Base-by-base conservation (phyloP, 2,113 vertebrate genomes). In the Indicator indicator region DNA sequence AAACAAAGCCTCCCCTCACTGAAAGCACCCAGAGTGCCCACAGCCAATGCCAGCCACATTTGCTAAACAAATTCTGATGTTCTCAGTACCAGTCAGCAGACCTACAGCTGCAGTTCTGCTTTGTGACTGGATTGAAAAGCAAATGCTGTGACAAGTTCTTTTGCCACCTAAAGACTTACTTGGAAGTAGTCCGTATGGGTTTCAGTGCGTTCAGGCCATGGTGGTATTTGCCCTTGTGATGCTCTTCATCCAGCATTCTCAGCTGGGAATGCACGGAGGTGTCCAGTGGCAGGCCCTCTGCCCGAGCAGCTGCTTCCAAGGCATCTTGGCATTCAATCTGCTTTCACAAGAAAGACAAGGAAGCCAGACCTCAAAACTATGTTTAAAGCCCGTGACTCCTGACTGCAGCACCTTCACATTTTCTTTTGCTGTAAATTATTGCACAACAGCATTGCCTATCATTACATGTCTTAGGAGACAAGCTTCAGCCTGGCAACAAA, bases 271-370 rank as follows among this genome's bases (percentile, higher is more conserved):
- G 97, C 71, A 97, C 88, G 2, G 97, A 98, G 79, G 91, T 96
- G 76, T 99, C 98, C 97, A 99, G 93, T 5, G 98, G 97, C 70
- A 99, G 98, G 36, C 98, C 98, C 92, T 99, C 98, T 2, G 97
- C 98, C 64, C 98, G 97, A 70, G 98, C 98, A 81, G 98, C 98
- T 50, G 98, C 98, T 97, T 99, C 98, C 97, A 99, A 94, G 94
- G 98, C 98, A 98, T 99, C 98, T 71, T 98, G 98, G 94, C 97
- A 98, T 83, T 97, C 97, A 78, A 97, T 59, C 97, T 98, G 95
- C 96, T 95, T 92, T 83, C 52, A 88, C 27, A 93, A 59, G 54
- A 14, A 17, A 56, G 79, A 67, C 58, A 93, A 63, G 33, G 88
- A 23, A 92, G 77, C 67, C 85, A 93, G 73, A 65, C 38, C 76